A percentile compares a stretch with the other conserved stretches of the same genome.
phyloP scores from a whole-genome alignment of 2,888 invertebrate genomes.

The Ceramica pisi region DNA sequence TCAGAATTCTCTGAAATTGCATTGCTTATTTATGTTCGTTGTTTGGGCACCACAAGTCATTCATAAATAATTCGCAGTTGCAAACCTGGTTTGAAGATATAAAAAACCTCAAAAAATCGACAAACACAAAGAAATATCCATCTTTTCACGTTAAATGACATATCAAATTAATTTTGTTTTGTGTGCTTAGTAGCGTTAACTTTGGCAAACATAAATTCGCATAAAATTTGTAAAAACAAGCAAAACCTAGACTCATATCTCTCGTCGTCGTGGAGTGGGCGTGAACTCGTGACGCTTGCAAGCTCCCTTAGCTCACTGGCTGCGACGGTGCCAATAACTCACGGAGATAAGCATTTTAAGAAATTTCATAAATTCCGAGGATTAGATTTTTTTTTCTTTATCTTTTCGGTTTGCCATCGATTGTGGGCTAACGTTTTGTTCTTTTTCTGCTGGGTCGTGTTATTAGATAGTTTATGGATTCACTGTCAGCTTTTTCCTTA shows the following conservation, averaged over 20 bases:
- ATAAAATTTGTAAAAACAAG: slow-evolving; percentile 45
- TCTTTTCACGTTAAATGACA: slow-evolving; percentile 6
- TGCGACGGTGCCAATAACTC: slow-evolving; percentile 65
- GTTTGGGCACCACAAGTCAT: slow-evolving; percentile 13
- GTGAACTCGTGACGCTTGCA: slow-evolving; percentile 57
- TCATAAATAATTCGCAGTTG: slow-evolving; percentile 1
- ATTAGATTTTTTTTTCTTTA: slow-evolving; percentile 50
- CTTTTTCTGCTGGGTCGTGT: slow-evolving; percentile 31
- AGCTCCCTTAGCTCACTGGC: slow-evolving; percentile 56
- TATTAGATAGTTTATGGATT: slow-evolving; percentile 42
- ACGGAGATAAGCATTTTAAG: slow-evolving; percentile 63
- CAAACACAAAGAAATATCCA: background rate
- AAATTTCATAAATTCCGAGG: slow-evolving; percentile 59
- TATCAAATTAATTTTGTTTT: slow-evolving; percentile 28
- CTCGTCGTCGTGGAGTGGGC: slow-evolving; percentile 37
- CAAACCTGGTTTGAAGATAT: background rate
- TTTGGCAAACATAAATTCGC: slow-evolving; percentile 39
- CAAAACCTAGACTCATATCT: slow-evolving; percentile 51
- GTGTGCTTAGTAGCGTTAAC: slow-evolving; percentile 14
- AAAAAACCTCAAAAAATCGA: background rate
- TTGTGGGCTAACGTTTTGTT: slow-evolving; percentile 37
- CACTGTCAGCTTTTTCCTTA: background rate
- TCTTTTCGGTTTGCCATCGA: slow-evolving; percentile 50
- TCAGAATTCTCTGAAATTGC: slow-evolving; percentile 26
- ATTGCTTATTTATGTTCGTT: slow-evolving; percentile 22